Base-by-base conservation (phyloP, 1,140 invertebrate species). In the Scylla paramamosain region DNA sequence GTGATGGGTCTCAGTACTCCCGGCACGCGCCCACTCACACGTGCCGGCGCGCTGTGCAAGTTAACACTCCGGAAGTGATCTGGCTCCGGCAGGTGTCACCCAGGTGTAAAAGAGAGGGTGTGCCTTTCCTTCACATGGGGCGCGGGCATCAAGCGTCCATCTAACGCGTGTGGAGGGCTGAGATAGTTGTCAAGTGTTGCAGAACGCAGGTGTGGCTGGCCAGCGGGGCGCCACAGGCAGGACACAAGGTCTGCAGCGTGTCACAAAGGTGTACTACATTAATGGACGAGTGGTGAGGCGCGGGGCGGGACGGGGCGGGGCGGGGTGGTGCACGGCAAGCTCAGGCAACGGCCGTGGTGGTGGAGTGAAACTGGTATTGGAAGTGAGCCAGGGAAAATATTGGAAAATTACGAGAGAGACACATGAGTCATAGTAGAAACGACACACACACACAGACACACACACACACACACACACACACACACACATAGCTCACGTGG, bases 161-260 rank as follows among this genome's bases (percentile, higher is more conserved):
- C 12, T 59, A 77, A 77, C 67, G 25, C 7, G 25, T 8, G 67
- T n/a, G n/a, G 67, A n/a, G 67, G 10, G 2, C 52, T 59, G 10
- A 20, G 52, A 0, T 59, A 89, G 45, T 25, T 31, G 89, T 28
- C n/a, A 59, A 59, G 89, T 0, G 48, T 20, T 91, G 45, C 10
- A 10, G 39, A 10, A 88, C 45, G 87, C 87, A 91, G 89, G 48
- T 91, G 48, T 91, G 89, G 89, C n/a, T 14, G 20, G 31, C 46
- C n/a, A 28, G 89, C 29, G 89, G 16, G 28, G 88, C 1, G 67
- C 67, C 67, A 1, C 52, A 20, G 67, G 67, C 67, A 77, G 67
- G 67, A n/a, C 67, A 77, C 0, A 20, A 20, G 67, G 67, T n/a
- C 67, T 77, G 67, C 52, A 4, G 10, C 52, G 52, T 59, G 52